Conservation (phyloP, 2,113 vertebrate species). For the Euleptes europaea region DNA sequence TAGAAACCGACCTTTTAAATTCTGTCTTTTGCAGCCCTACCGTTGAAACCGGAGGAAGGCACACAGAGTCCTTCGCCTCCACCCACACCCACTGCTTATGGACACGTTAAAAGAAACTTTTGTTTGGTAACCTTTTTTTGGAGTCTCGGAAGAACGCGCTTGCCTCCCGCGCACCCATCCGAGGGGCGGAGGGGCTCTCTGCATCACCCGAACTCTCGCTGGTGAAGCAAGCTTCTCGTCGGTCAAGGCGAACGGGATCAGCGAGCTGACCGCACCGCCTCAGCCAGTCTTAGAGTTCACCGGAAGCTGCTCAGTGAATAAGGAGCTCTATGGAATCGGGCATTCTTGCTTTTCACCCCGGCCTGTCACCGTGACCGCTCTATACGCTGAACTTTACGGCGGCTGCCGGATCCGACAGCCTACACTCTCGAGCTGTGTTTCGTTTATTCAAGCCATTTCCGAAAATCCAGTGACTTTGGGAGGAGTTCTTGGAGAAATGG, state of each 20-base stretch:
- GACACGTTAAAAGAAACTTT: constrained; percentile 68
- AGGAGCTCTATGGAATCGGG: constrained; percentile 47
- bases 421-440: constrained; percentile 46
- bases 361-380: constrained; percentile 45
- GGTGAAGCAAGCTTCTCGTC: constrained; percentile 62
- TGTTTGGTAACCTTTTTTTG: constrained; percentile 64
- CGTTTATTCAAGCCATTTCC: constrained; percentile 59
- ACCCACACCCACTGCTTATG: constrained; percentile 74
- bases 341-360: neutral
- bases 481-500: constrained; percentile 51
- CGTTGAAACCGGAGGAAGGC: constrained; percentile 72
- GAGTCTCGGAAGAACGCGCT: constrained; percentile 66
- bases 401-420: constrained; percentile 41
- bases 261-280: constrained; percentile 29
- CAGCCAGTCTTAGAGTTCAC: constrained; percentile 16
- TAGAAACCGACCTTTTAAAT: neutral
- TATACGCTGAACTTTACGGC: constrained; percentile 46
- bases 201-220: constrained; percentile 58
- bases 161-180: constrained; percentile 67
- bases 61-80: constrained; percentile 71
- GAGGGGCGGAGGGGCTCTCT: constrained; percentile 71
- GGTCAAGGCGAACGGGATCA: constrained; percentile 58
- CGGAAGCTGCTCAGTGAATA: constrained; percentile 20
- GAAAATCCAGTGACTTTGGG: constrained; percentile 40
- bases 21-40: constrained; percentile 73